Percentiles rank a stretch among this genome's conserved stretches.
phyloP scores from a whole-genome alignment of 1,140 invertebrate species.

The Cydia strobilella region DNA sequence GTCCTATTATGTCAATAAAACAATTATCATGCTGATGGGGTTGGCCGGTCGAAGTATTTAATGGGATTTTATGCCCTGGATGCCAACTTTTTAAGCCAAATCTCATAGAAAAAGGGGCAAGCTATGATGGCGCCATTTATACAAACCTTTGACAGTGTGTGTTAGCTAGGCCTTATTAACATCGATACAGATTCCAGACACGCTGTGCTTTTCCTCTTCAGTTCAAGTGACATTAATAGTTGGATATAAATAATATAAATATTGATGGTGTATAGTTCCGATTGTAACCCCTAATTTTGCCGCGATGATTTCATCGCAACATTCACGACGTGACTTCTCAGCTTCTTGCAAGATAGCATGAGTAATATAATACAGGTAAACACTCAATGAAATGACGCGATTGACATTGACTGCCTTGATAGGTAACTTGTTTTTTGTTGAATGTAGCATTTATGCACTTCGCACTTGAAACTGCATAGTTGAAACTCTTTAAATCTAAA shows the following conservation, averaged over 20 bases:
- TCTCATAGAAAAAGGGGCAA: too few relatives aligned
- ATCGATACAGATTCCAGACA: neutral
- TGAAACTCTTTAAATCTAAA: neutral
- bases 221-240: neutral
- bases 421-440: neutral
- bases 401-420: conserved; percentile 10
- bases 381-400: conserved; percentile 16
- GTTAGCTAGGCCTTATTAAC: neutral
- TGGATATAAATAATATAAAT: conserved; percentile 13
- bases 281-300: conserved; percentile 29
- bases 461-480: neutral
- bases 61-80: too few relatives aligned
- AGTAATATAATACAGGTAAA: conserved; percentile 24
- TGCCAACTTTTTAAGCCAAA: too few relatives aligned
- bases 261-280: conserved; percentile 22
- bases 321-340: neutral
- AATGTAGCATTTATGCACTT: conserved; percentile 5
- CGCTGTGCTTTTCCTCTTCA: neutral
- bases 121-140: too few relatives aligned
- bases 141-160: too few relatives aligned
- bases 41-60: too few relatives aligned
- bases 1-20: too few relatives aligned
- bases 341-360: conserved; percentile 21
- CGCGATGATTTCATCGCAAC: conserved; percentile 26
- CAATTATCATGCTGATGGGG: too few relatives aligned